These are phyloP conservation scores for Agonopterix arenella DNA, from an alignment of 2,888 invertebrate genomes.

Conservation along the genomic window DNA sequence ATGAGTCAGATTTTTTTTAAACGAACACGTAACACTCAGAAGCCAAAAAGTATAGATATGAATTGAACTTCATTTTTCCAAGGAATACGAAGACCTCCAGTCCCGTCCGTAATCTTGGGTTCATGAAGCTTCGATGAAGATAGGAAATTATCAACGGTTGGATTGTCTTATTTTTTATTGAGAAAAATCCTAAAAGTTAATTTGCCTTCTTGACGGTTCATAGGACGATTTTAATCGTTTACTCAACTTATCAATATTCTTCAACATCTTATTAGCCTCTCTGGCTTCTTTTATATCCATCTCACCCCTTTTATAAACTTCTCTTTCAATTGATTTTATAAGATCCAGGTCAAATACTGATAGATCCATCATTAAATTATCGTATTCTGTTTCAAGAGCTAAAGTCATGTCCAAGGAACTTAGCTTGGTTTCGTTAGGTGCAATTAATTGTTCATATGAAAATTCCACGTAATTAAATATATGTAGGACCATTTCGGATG, in stretches of 20 bases:
- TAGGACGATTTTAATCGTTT: constrained; percentile 55
- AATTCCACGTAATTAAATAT: constrained; percentile 80
- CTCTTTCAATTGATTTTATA: constrained; percentile 56
- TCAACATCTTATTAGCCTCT: constrained; percentile 50
- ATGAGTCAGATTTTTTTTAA: too few relatives aligned
- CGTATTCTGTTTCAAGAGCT: constrained; percentile 73
- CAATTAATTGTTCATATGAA: constrained; percentile 79
- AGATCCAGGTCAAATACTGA: constrained; percentile 51
- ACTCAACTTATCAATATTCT: constrained; percentile 58
- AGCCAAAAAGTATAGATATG: too few relatives aligned
- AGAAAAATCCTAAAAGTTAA: not conserved
- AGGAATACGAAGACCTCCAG: too few relatives aligned
- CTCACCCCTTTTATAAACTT: constrained; percentile 47
- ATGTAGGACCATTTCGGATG: constrained; percentile 77
- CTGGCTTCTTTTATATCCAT: constrained; percentile 50
- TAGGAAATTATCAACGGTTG: not conserved
- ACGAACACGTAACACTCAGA: too few relatives aligned
- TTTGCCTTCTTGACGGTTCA: constrained; percentile 41
- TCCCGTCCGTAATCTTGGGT: too few relatives aligned
- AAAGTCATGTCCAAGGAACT: constrained; percentile 78
- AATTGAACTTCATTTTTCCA: too few relatives aligned
- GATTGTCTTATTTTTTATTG: not conserved
- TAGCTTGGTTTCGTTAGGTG: constrained; percentile 78
- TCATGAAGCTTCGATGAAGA: too few relatives aligned
- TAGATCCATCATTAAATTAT: constrained; percentile 54